These are phyloP conservation scores for Romanomermis culicivorax DNA, from an alignment of 2,888 invertebrate species.

Conservation along the genomic window DNA sequence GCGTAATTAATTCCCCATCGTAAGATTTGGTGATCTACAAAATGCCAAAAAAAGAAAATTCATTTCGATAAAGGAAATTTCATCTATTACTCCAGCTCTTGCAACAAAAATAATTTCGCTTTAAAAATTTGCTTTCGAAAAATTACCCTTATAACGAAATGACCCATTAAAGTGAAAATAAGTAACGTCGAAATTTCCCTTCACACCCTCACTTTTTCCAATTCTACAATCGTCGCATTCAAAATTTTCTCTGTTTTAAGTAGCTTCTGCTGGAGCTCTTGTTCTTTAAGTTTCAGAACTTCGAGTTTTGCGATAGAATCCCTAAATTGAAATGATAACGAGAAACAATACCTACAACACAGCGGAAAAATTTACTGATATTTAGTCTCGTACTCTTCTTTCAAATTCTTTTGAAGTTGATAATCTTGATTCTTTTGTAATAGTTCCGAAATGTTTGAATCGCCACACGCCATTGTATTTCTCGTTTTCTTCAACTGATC, in stretches of 20 bases:
- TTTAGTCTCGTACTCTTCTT: not conserved
- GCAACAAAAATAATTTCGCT: no score
- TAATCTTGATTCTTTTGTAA: not conserved
- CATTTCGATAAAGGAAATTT: no score
- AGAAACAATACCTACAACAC: not conserved
- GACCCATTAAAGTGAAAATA: no score
- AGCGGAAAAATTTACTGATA: no score
- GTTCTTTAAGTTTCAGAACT: not conserved
- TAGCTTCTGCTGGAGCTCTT: not conserved
- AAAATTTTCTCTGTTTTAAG: constrained; percentile 58
- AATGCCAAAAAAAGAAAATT: no score
- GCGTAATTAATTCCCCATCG: not conserved
- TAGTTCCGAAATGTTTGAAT: not conserved
- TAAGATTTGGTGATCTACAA: not conserved
- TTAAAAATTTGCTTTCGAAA: no score
- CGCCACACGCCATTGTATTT: not conserved
- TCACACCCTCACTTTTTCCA: constrained; percentile 55
- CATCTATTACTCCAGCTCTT: no score
- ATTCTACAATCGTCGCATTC: constrained; percentile 60
- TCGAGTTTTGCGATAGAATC: not conserved
- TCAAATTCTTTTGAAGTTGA: not conserved
- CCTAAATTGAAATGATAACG: not conserved
- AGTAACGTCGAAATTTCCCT: no score
- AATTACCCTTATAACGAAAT: no score
- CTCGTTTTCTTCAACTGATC: no score